These are phyloP conservation scores for Pristionchus mayeri DNA, from an alignment of 2,888 invertebrate genomes.

Conservation along the genomic window DNA sequence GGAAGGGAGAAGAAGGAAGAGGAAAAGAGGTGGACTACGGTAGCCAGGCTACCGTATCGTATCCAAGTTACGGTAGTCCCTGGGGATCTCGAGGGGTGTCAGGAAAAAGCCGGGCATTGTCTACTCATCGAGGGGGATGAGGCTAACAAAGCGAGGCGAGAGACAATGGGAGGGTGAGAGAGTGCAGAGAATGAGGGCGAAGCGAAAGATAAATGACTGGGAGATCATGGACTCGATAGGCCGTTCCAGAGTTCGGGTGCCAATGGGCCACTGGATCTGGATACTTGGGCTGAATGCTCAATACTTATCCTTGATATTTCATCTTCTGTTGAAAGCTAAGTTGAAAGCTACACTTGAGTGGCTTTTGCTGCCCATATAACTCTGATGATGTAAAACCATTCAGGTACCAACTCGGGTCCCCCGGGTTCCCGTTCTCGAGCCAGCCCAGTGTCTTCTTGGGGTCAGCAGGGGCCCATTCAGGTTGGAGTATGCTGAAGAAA, in stretches of 20 bases:
- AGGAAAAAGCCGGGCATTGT: constrained; percentile 13
- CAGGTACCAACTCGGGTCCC: no score
- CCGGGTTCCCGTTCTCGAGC: neutral
- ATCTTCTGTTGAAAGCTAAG: no score
- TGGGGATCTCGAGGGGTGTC: neutral
- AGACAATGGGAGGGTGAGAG: neutral
- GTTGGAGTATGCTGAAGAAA: neutral
- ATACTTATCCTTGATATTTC: no score
- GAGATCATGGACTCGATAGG: neutral
- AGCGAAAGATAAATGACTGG: neutral
- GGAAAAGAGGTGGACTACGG: neutral
- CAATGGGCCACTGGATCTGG: neutral
- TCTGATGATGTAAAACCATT: no score
- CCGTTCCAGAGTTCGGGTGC: no score
- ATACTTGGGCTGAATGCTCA: neutral
- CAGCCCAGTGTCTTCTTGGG: neutral
- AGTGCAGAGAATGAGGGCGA: neutral
- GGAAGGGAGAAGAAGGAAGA: neutral
- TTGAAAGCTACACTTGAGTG: no score
- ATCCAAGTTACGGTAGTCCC: neutral
- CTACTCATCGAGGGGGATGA: constrained; percentile 16
- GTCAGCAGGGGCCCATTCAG: constrained; percentile 31
- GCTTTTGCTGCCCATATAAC: no score
- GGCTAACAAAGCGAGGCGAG: constrained; percentile 34
- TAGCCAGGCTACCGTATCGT: neutral